These are phyloP conservation scores for Rhamphomyia laevipes DNA, from an alignment of 2,888 invertebrate genomes.

Conservation along the genomic window DNA sequence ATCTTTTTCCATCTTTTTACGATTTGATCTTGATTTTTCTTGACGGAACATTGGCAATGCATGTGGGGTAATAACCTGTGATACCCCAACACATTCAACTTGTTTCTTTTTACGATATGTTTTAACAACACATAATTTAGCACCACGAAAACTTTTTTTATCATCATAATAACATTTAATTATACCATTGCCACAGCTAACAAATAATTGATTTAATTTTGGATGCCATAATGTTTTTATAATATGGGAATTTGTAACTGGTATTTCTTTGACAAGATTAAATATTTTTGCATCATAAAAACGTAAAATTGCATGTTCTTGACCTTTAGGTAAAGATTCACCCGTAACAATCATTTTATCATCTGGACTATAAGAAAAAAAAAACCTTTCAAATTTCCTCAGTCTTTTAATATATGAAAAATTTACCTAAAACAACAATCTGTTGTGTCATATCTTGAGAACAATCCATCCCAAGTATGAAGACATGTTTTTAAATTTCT, in stretches of 20 bases:
- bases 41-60: constrained; percentile 91
- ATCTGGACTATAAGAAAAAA: constrained; percentile 69
- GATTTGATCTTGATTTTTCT: constrained; percentile 75
- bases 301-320: constrained; percentile 53
- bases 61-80: constrained; percentile 93
- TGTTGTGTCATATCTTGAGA: constrained; percentile 73
- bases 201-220: constrained; percentile 91
- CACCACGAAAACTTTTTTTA: constrained; percentile 75
- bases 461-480: constrained; percentile 54
- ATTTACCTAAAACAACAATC: constrained; percentile 44
- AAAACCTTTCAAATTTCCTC: neutral
- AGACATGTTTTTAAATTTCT: constrained; percentile 70
- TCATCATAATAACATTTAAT: constrained; percentile 88
- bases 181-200: constrained; percentile 81
- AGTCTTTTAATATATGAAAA: neutral
- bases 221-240: constrained; percentile 93
- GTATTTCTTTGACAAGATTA: constrained; percentile 58
- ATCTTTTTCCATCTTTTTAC: constrained; percentile 86
- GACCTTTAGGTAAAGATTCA: constrained; percentile 59
- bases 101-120: constrained; percentile 65
- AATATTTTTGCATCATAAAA: constrained; percentile 74
- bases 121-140: constrained; percentile 79
- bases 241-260: constrained; percentile 68
- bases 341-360: constrained; percentile 83
- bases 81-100: constrained; percentile 75